Conservation (phyloP, 2,113 vertebrate genomes). For the Fulmarus glacialis region DNA sequence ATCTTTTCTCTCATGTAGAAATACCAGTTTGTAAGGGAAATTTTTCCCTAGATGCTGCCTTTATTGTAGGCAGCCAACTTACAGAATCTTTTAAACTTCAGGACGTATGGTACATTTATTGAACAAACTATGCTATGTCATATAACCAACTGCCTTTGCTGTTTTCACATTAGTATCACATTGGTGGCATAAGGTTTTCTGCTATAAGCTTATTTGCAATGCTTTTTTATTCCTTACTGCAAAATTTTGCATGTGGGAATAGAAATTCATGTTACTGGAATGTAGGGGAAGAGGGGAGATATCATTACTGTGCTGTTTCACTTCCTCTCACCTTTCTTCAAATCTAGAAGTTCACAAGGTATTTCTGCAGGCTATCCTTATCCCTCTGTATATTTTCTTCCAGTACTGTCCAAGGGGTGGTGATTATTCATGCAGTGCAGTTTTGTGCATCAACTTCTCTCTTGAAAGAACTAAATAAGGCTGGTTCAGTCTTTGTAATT, state of each 20-base stretch:
- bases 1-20: neutral
- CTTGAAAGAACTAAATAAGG: neutral
- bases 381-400: neutral
- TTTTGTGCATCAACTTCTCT: neutral
- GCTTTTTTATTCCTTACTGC: neutral
- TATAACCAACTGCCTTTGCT: neutral
- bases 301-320: neutral
- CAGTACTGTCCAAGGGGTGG: neutral
- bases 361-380: neutral
- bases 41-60: neutral
- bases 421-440: rapidly evolving
- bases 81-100: neutral
- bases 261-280: neutral
- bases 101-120: neutral
- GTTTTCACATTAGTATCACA: neutral
- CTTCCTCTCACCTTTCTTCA: neutral
- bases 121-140: neutral
- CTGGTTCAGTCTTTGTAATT: neutral
- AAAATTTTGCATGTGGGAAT: neutral
- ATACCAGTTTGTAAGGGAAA: neutral
- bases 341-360: neutral
- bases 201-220: neutral
- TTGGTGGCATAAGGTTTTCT: neutral
- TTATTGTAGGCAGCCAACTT: neutral
- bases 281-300: neutral